Percentiles rank a stretch among this genome's conserved stretches.
These are phyloP conservation scores for Antrozous pallidus DNA, from an alignment of 2,797 vertebrate species.

Conservation along the genomic window DNA sequence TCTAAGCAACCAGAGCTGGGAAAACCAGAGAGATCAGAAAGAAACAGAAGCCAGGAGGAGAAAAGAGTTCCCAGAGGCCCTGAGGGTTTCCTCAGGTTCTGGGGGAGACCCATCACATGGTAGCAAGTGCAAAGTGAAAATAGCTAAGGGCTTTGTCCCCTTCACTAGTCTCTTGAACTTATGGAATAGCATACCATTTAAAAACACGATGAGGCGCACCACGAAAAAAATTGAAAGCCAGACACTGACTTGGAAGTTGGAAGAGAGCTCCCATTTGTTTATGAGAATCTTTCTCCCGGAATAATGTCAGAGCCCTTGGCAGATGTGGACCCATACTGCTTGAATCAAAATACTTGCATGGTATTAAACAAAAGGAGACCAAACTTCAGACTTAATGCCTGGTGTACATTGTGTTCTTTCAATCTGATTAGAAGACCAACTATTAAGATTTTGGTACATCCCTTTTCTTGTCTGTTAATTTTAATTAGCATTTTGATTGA, in stretches of 20 bases:
- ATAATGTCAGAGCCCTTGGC: constrained; percentile 87
- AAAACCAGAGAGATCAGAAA: background rate
- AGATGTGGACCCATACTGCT: constrained; percentile 88
- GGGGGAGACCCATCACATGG: background rate
- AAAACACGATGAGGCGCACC: constrained; percentile 83
- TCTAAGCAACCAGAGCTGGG: constrained; percentile 5
- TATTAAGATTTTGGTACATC: background rate
- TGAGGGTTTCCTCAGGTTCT: background rate
- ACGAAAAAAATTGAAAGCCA: constrained; percentile 73
- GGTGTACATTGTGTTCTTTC: background rate
- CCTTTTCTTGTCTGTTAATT: constrained; percentile 86
- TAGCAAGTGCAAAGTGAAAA: constrained; percentile 84
- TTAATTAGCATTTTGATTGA: constrained; percentile 89
- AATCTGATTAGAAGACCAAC: background rate
- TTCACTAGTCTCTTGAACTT: constrained; percentile 83
- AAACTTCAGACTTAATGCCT: background rate
- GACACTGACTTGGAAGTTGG: constrained; percentile 86
- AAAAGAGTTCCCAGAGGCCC: background rate
- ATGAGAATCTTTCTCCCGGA: constrained; percentile 84
- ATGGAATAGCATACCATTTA: constrained; percentile 86
- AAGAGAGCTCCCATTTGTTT: constrained; percentile 85
- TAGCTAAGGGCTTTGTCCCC: constrained; percentile 84
- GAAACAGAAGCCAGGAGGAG: background rate
- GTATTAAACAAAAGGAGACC: background rate
- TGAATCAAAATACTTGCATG: constrained; percentile 77